These are phyloP conservation scores for Garra rufa DNA, from an alignment of 2,113 vertebrate genomes.

Conservation along the genomic window DNA sequence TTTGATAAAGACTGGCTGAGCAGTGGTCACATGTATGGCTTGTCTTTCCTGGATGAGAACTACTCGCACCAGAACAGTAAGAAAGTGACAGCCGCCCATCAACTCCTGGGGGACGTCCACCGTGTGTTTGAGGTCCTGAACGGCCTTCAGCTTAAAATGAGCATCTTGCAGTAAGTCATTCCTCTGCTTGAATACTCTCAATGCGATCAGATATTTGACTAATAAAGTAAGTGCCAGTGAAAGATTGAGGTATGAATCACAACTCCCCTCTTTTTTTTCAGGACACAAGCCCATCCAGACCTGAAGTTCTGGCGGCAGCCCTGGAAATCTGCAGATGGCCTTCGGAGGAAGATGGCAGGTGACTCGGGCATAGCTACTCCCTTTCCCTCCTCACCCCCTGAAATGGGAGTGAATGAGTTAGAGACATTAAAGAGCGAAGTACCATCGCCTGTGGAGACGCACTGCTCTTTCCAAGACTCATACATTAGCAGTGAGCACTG, in stretches of 20 bases:
- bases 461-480: slow-evolving; percentile 81
- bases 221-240: not conserved
- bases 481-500: slow-evolving; percentile 98
- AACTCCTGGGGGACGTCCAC: slow-evolving; percentile 89
- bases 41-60: slow-evolving; percentile 92
- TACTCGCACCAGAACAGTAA: slow-evolving; percentile 92
- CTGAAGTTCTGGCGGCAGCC: slow-evolving; percentile 93
- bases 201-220: not conserved
- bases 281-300: slow-evolving; percentile 89
- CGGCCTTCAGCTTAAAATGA: slow-evolving; percentile 93
- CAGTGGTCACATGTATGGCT: slow-evolving; percentile 91
- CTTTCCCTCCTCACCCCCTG: slow-evolving; percentile 24
- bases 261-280: slow-evolving; percentile 57
- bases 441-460: slow-evolving; percentile 75
- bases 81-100: slow-evolving; percentile 90
- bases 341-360: slow-evolving; percentile 72
- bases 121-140: slow-evolving; percentile 88
- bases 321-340: slow-evolving; percentile 84
- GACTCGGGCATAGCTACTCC: slow-evolving; percentile 48
- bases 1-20: slow-evolving; percentile 91
- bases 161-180: slow-evolving; percentile 88
- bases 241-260: not conserved
- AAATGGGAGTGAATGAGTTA: slow-evolving; percentile 27
- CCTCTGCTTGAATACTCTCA: not conserved
- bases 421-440: slow-evolving; percentile 73